A percentile compares a stretch with the other conserved stretches of the same genome.
Evolutionary conservation across 2,888 invertebrate genomes (phyloP).

Genomic region (Abscondita cerata): DNA sequence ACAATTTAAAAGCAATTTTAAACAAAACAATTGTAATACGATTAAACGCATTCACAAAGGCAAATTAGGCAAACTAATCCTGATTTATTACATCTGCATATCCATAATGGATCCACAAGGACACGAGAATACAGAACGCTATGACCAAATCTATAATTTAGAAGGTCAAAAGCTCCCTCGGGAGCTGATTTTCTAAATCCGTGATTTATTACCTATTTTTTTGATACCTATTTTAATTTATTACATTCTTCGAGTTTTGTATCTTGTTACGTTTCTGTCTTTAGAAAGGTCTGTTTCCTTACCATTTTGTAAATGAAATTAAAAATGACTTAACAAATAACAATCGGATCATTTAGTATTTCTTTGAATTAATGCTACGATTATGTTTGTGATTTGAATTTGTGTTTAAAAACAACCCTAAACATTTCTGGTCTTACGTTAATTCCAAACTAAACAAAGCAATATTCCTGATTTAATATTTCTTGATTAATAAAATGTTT

Average conservation of each 20-base stretch:
- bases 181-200: conserved; percentile 36
- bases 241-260: conserved; percentile 18
- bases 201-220: conserved; percentile 29
- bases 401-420: no score
- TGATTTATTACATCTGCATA: conserved; percentile 35
- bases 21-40: conserved; percentile 25
- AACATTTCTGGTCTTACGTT: no score
- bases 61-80: conserved; percentile 32
- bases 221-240: conserved; percentile 27
- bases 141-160: conserved; percentile 37
- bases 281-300: no score
- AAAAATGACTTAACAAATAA: no score
- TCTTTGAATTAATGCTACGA: no score
- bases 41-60: conserved; percentile 29
- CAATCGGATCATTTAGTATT: no score
- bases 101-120: conserved; percentile 33
- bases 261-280: no score
- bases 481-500: no score
- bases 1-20: conserved; percentile 21
- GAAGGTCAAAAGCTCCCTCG: conserved; percentile 31
- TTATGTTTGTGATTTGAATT: no score
- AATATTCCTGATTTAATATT: no score
- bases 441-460: no score
- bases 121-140: conserved; percentile 29
- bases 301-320: no score